Evolutionary conservation across 2,888 invertebrate genomes (phyloP).

Genomic region (Pammene fasciana): DNA sequence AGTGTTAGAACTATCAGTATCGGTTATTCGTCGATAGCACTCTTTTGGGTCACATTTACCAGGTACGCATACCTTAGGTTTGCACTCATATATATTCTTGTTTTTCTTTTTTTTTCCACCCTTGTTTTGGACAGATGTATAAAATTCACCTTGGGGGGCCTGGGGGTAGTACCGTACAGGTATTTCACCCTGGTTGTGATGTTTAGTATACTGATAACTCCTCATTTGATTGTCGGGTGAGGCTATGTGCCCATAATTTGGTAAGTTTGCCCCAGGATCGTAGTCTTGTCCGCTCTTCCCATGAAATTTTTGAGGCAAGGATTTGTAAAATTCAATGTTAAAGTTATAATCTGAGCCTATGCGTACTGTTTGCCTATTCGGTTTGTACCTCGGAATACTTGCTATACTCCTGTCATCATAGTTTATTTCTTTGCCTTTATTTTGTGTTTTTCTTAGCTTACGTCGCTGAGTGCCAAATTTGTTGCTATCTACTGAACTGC

Average conservation of each 20-base stretch:
- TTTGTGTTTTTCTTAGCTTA: neutral
- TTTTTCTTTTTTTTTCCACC: neutral
- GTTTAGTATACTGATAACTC: neutral
- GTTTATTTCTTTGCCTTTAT: neutral
- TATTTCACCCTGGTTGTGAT: neutral
- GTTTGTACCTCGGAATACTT: neutral
- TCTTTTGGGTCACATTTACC: neutral
- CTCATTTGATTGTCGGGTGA: neutral
- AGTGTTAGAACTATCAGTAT: neutral
- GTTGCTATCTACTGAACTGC: constrained; percentile 2
- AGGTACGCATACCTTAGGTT: neutral
- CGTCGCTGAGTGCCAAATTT: neutral
- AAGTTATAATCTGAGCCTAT: constrained; percentile 23
- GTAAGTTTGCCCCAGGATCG: neutral
- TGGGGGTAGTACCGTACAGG: neutral
- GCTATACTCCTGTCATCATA: constrained; percentile 1
- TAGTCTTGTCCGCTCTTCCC: neutral
- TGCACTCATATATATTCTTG: neutral
- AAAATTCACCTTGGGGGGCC: too few species aligned
- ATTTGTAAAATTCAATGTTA: constrained; percentile 18
- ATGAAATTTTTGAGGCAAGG: neutral
- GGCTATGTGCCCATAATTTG: neutral
- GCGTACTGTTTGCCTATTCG: constrained; percentile 15
- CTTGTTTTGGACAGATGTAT: neutral
- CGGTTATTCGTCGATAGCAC: constrained; percentile 1